Conservation (phyloP, 92 coral and sea anemone species). For the Pocillopora meandrina region DNA sequence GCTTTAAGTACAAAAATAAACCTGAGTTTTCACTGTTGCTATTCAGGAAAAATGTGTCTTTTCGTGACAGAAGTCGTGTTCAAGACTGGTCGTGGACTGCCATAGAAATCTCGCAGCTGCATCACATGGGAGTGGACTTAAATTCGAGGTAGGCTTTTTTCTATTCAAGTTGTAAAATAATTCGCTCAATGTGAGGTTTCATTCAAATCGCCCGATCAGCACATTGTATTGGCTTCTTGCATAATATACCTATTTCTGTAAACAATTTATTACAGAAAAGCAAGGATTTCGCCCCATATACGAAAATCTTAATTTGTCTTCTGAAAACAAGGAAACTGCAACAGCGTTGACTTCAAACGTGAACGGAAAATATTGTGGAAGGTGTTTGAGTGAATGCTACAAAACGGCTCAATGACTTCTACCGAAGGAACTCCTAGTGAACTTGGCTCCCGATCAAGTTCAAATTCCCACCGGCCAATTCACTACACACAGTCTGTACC, state of each 20-base stretch:
- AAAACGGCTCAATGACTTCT: constrained; percentile 4
- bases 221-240: not conserved
- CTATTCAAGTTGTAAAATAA: not conserved
- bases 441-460: constrained; percentile 9
- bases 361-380: not conserved
- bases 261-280: constrained; percentile 11
- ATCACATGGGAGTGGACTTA: not conserved
- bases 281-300: too few species aligned
- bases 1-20: constrained; percentile 23
- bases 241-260: not conserved
- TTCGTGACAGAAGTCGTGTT: constrained; percentile 22
- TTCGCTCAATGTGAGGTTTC: not conserved
- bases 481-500: constrained; percentile 23
- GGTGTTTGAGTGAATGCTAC: not conserved
- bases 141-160: not conserved
- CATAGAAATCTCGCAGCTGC: not conserved
- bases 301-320: too few species aligned
- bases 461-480: constrained; percentile 6
- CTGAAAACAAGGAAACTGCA: too few species aligned
- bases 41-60: not conserved
- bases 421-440: not conserved
- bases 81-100: not conserved
- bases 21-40: not conserved
- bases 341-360: not conserved
- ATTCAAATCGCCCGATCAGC: not conserved